A percentile compares a stretch with the other conserved stretches of the same genome.
phyloP scores from a whole-genome alignment of 2,888 invertebrate species.

The Eupeodes luniger region DNA sequence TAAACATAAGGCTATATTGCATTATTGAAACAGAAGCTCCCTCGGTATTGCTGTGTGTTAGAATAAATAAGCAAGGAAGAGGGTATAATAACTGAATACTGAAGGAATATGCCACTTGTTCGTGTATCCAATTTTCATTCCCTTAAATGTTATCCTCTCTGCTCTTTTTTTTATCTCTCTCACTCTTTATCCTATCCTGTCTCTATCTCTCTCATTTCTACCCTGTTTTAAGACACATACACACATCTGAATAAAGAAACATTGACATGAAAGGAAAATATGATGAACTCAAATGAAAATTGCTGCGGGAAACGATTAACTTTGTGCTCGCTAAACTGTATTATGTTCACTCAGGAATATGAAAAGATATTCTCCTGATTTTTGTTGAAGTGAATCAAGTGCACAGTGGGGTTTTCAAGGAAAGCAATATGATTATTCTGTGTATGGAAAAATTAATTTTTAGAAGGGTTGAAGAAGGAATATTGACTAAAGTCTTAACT shows the following conservation, averaged over 20 bases:
- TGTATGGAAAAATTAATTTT: too few relatives aligned
- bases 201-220: background rate
- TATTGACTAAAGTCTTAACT: too few relatives aligned
- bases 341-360: slow-evolving; percentile 54
- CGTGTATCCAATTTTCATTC: background rate
- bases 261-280: slow-evolving; percentile 30
- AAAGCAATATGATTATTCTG: too few relatives aligned
- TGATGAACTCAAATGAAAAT: slow-evolving; percentile 68
- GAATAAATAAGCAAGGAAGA: slow-evolving; percentile 19
- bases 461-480: too few relatives aligned
- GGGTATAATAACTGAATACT: background rate
- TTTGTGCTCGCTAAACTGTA: slow-evolving; percentile 77
- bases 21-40: slow-evolving; percentile 3
- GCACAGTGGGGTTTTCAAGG: slow-evolving; percentile 52
- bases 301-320: slow-evolving; percentile 79
- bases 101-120: slow-evolving; percentile 14
- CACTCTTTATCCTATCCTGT: background rate
- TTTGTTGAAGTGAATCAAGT: slow-evolving; percentile 10
- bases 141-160: background rate
- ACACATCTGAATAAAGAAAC: slow-evolving; percentile 21
- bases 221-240: background rate
- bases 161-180: background rate
- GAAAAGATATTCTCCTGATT: slow-evolving; percentile 62
- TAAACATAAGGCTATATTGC: background rate
- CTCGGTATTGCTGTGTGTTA: background rate